Base-by-base conservation (phyloP, 1,140 invertebrate genomes). In the Trigoniulus corallinus region DNA sequence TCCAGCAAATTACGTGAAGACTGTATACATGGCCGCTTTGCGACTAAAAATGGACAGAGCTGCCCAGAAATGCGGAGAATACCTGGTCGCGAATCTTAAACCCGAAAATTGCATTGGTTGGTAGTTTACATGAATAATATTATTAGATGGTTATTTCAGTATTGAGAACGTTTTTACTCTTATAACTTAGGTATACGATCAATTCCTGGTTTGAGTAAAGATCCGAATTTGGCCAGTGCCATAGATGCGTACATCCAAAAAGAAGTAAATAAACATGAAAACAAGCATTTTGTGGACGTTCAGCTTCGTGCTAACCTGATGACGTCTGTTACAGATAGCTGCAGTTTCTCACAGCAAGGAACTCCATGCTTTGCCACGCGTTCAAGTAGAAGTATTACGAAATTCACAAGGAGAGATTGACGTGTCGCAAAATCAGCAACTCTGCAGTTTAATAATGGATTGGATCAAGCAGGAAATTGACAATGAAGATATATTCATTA, bases 41-140 rank as follows among this genome's bases (percentile, higher is more conserved):
- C 72, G 74, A 47, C 68, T 88, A 57, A 81, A 81, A 60, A 80
- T 89, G 72, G 75, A 80, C 41, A 64, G 74, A 24, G 79, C 81
- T 29, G 75, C 78, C 26, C 66, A 73, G 39, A 74, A 79, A 58
- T 88, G 86, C 64, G 78, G 78, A 42, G 67, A 72, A 25, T 78
- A 79, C 62, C 68, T 88, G 42, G 71, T 82, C 21, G 71, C 74
- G 41, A 74, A 81, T 58, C 64, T 87, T 43, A 75, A 73, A 39
- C 66, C 75, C 21, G 72, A 74, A 48, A 84, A 79, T 60, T 85
- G 81, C 64, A 74, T 87, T 55, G 66, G 68, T 69, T 59, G 21
- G 43, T 18, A 24, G n/a, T n/a, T n/a, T n/a, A n/a, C n/a, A n/a
- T n/a, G n/a, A n/a, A n/a, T n/a, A n/a, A n/a, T n/a, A n/a, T n/a